A percentile compares a stretch with the other conserved stretches of the same genome.
phyloP scores from a whole-genome alignment of 2,113 vertebrate genomes.

The Thunnus thynnus region DNA sequence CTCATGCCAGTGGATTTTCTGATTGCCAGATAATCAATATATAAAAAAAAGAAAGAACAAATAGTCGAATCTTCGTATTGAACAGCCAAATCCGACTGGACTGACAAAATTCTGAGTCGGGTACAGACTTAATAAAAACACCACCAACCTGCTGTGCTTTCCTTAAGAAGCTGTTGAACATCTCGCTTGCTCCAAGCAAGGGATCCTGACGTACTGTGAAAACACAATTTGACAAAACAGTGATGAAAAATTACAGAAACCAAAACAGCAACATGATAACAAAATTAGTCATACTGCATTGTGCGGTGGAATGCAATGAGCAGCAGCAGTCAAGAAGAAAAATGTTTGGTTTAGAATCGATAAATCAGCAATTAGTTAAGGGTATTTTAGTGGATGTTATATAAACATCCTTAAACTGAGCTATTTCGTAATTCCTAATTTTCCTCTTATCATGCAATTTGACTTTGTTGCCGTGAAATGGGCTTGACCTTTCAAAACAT shows the following conservation, averaged over 20 bases:
- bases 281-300: neutral
- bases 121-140: neutral
- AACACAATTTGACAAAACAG: neutral
- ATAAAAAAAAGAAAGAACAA: neutral
- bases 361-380: neutral
- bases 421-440: neutral
- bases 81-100: too few relatives aligned
- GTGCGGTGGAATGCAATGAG: neutral
- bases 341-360: neutral
- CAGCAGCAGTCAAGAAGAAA: neutral
- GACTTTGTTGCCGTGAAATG: neutral
- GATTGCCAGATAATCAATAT: too few relatives aligned
- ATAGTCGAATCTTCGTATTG: too few relatives aligned
- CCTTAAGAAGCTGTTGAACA: conserved; percentile 97
- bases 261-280: neutral
- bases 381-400: conserved; percentile 8
- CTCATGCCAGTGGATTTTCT: too few relatives aligned
- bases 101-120: too few relatives aligned
- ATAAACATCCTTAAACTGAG: conserved; percentile 8
- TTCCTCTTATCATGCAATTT: neutral
- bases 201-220: conserved; percentile 94
- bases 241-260: conserved; percentile 14
- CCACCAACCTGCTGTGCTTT: conserved; percentile 95
- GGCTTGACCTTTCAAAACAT: conserved; percentile 13
- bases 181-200: conserved; percentile 91